Evolutionary conservation across 2,113 vertebrate genomes (phyloP).

Genomic region (Cromileptes altivelis): DNA sequence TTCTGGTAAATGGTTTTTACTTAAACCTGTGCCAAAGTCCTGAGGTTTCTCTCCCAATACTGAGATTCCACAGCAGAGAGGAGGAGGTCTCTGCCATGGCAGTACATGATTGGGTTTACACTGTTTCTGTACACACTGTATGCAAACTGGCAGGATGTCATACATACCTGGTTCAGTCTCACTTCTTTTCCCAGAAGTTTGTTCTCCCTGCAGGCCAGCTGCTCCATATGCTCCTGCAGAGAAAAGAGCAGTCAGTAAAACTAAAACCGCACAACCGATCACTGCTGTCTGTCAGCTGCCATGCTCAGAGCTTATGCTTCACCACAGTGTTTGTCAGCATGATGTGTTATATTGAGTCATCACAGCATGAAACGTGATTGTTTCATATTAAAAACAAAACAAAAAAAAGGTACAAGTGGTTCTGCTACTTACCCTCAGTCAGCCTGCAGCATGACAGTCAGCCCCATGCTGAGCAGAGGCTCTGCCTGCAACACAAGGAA

Average conservation of each 20-base stretch:
- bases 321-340: constrained; percentile 72
- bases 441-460: not conserved
- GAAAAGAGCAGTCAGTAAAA: not conserved
- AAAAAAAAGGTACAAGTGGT: fast-evolving
- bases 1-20: constrained; percentile 56
- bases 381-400: not conserved
- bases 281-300: not conserved
- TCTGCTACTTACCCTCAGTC: constrained; percentile 3
- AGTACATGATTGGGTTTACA: constrained; percentile 81
- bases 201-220: not conserved
- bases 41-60: constrained; percentile 80
- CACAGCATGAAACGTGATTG: not conserved
- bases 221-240: constrained; percentile 3
- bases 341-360: constrained; percentile 72
- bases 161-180: not conserved
- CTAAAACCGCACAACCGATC: fast-evolving
- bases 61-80: constrained; percentile 78
- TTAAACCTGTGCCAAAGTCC: constrained; percentile 85
- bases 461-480: not conserved
- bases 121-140: fast-evolving
- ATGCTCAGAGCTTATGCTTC: constrained; percentile 53
- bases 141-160: not conserved
- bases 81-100: constrained; percentile 69
- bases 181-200: fast-evolving
- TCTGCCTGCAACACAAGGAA: not conserved